These are phyloP conservation scores for Hetaerina americana DNA, from an alignment of 1,140 invertebrate genomes.

Conservation along the genomic window DNA sequence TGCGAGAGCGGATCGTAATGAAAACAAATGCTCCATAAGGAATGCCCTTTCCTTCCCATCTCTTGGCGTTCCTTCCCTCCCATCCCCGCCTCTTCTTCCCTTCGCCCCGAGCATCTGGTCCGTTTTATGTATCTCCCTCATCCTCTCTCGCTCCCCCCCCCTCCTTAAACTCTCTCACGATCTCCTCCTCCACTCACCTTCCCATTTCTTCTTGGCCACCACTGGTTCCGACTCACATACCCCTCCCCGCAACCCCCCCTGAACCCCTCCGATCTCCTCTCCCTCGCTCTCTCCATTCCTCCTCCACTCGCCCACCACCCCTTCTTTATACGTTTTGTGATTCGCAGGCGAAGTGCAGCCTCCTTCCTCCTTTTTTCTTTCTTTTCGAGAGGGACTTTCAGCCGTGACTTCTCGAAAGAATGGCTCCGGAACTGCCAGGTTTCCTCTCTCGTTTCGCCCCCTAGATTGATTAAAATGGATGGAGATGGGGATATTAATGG, in stretches of 20 bases:
- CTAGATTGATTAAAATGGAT: no score
- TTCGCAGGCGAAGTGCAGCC: no score
- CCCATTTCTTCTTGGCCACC: conserved; percentile 5
- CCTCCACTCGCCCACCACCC: conserved; percentile 2
- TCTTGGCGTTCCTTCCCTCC: conserved; percentile 1
- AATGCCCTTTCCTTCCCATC: background rate
- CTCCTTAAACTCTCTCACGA: conserved; percentile 7
- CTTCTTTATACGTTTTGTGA: no score
- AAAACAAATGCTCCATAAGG: conserved; percentile 7
- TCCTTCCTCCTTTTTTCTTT: no score
- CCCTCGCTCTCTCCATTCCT: conserved; percentile 9
- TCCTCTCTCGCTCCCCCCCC: background rate
- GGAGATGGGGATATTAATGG: no score
- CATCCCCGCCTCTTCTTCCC: background rate
- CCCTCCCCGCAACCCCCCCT: background rate
- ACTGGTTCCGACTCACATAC: background rate
- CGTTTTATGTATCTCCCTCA: background rate
- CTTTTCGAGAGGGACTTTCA: no score
- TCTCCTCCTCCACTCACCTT: background rate
- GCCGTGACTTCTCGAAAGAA: no score
- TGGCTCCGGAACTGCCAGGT: no score
- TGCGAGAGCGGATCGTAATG: background rate
- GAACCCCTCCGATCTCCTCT: conserved; percentile 13
- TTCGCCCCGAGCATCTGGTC: background rate
- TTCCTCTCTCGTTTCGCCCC: no score